Evolutionary conservation across 2,797 vertebrate species (phyloP).

Genomic region (Silurus aristotelis): DNA sequence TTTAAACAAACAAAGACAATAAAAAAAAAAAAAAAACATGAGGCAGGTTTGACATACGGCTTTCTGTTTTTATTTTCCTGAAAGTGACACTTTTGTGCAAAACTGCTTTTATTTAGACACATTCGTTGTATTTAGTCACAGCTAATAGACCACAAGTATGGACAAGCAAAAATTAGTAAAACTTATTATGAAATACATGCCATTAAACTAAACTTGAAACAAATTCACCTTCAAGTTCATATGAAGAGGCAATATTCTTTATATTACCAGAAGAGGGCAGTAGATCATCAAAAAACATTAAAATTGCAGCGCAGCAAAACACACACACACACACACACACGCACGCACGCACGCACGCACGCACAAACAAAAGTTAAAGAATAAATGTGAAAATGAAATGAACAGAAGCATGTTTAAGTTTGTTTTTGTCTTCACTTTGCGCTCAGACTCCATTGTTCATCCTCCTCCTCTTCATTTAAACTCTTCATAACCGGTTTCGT

Average conservation of each 20-base stretch:
- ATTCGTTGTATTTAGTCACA: background rate
- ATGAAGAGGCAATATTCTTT: background rate
- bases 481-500: slow-evolving; percentile 77
- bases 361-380: no score
- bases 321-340: background rate
- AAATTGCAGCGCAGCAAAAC: background rate
- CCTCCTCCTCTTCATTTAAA: slow-evolving; percentile 70
- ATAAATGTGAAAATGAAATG: background rate
- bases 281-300: background rate
- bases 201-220: background rate
- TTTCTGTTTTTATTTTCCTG: background rate
- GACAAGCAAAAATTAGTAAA: background rate
- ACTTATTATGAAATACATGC: background rate
- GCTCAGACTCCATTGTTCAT: slow-evolving; percentile 74
- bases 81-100: slow-evolving; percentile 10
- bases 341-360: background rate
- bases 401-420: background rate
- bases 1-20: background rate
- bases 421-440: slow-evolving; percentile 72
- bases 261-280: slow-evolving; percentile 36
- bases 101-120: slow-evolving; percentile 27
- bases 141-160: background rate
- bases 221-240: background rate
- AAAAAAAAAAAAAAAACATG: background rate
- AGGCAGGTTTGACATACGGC: background rate